Evolutionary conservation across 2,113 vertebrate species (phyloP), one percentile per base, ranked within the genome.

Genomic region (Platysteira castanea): DNA sequence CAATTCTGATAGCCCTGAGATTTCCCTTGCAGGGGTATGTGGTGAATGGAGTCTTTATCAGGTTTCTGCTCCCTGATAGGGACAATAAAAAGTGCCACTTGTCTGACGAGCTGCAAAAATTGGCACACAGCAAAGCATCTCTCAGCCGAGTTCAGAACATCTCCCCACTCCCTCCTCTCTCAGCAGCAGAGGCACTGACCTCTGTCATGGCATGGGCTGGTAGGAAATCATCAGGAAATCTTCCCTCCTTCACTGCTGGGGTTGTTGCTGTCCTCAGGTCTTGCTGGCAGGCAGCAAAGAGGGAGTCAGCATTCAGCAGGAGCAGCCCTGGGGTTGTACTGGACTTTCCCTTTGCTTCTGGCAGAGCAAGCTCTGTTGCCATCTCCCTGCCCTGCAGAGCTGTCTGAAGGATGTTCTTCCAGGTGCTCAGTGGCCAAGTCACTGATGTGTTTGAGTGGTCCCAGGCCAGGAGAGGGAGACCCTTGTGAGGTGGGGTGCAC

Each of bases 21-120:
- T 95, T 92, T 94, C 50, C 89, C 90, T 96, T 90, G 89, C 64
- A 93, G 93, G 65, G 91, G 65, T 87, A 84, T 78, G 53, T 87
- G 57, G 67, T 77, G 91, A 89, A 77, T 8, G 2, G 42, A 52
- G 78, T 82, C 90, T 91, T 96, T 95, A 93, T 95, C 80, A 87
- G 77, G 47, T 69, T 91, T 97, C 93, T 91, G 56, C 59, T 89
- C 15, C 80, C 56, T 83, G 74, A 96, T 69, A 91, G 71, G 30
- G 79, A 75, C 86, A 90, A 60, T 77, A 65, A 91, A 95, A 89
- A 56, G 39, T 82, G 93, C 61, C 73, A 80, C n/a, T 90, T 94
- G 63, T 94, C 76, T 82, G 39, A 92, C 61, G 84, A 93, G 73
- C 56, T 93, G 78, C 85, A 91, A 41, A 95, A 93, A 49, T 65